Conservation (phyloP, 92 coral and sea anemone species). For the Anthopleura xanthogrammica region DNA sequence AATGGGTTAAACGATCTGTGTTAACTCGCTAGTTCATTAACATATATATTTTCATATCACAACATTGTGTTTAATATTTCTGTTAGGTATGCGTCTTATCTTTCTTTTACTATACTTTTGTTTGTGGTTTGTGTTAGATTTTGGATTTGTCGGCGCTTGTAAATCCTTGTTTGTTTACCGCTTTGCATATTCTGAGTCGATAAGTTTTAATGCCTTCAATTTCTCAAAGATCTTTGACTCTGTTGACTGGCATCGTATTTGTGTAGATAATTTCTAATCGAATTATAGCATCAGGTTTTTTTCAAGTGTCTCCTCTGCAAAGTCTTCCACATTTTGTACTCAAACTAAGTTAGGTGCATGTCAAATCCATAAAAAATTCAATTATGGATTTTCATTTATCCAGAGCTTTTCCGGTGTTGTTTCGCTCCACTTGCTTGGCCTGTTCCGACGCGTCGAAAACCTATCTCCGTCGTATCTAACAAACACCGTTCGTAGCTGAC, state of each 20-base stretch:
- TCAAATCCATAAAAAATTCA: not conserved
- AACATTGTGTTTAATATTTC: not conserved
- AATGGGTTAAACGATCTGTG: slow-evolving; percentile 1
- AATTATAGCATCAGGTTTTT: not conserved
- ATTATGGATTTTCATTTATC: not conserved
- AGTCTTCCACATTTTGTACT: not conserved
- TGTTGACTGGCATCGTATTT: not conserved
- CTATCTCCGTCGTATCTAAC: slow-evolving; percentile 11
- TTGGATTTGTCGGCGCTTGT: slow-evolving; percentile 3
- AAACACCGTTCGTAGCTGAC: not conserved
- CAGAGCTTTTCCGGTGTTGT: slow-evolving; percentile 6
- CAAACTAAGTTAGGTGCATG: not conserved
- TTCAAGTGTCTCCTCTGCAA: not conserved
- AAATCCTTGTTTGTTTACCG: not conserved
- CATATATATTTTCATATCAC: not conserved
- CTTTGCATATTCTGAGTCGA: not conserved
- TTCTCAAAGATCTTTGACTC: not conserved
- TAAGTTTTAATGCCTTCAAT: not conserved
- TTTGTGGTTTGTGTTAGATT: not conserved
- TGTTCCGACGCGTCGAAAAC: slow-evolving; percentile 7
- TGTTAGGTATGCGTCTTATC: not conserved
- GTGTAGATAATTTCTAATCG: not conserved
- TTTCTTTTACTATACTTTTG: not conserved
- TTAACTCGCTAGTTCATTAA: not conserved
- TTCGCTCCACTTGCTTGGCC: not conserved